Evolutionary conservation across 1,140 invertebrate genomes (phyloP), one percentile per base, ranked within the genome.

Genomic region (Phenacoccus solenopsis): DNA sequence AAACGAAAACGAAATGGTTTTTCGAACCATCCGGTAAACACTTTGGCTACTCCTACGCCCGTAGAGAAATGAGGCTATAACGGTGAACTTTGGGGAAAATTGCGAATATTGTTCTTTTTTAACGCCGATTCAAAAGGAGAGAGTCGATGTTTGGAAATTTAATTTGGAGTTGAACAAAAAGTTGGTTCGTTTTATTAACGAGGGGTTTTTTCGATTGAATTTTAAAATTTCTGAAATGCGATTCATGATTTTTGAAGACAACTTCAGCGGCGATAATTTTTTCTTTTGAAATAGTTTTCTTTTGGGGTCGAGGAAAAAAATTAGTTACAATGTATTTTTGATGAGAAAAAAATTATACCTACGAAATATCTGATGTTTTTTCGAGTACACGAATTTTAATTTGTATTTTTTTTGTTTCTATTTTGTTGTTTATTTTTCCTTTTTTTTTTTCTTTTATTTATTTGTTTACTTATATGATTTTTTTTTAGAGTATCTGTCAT

Each of bases 21-120:
- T 64, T 20, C 25, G 59, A 64, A 64, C 59, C 59, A 64, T 22
- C 59, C 25, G 59, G 59, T 64, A 20, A 64, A 64, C 59, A 64
- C 59, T 64, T 64, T 24, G 59, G 59, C 59, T 64, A 64, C 59
- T 64, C 59, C 25, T 64, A 64, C 59, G 59, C 59, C 59, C 59
- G 20, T 64, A 64, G 59, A 64, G 59, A 64, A 64, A 64, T 64
- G 59, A 24, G 59, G 59, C 59, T 64, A 27, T 25, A 64, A 64
- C 10, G 59, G 16, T 16, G 59, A 64, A 64, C 25, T 64, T 64
- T 64, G 21, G 21, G 59, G 59, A 22, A 64, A 64, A 64, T 64
- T 64, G 22, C 59, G 59, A 25, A 64, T 64, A 25, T 64, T 64
- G 3, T 24, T 64, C 4, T 64, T 64, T 64, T 25, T 24, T 64